phyloP scores from a whole-genome alignment of 1,140 invertebrate genomes.

The Watersipora subatra region DNA sequence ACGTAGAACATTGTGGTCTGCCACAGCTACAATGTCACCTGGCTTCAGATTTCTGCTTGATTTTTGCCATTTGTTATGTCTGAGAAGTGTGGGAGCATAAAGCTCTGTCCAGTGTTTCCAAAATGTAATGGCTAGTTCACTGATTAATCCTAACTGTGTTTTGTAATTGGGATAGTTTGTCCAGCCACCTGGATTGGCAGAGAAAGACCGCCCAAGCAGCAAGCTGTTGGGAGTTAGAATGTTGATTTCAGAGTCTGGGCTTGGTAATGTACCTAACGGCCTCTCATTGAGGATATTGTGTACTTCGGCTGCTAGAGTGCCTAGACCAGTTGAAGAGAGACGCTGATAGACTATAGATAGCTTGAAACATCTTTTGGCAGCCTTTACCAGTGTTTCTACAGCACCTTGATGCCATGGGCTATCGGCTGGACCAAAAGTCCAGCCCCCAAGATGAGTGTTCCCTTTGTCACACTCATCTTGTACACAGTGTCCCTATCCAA shows the following conservation, averaged over 20 bases:
- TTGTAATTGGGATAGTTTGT: not conserved
- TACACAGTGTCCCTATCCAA: not conserved
- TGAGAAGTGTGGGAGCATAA: not conserved
- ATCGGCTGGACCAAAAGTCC: no score
- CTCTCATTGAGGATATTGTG: not conserved
- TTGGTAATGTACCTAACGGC: not conserved
- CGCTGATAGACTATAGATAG: not conserved
- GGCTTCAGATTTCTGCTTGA: not conserved
- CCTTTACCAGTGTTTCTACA: not conserved
- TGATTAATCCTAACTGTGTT: not conserved
- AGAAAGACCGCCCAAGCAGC: not conserved
- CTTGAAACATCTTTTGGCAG: not conserved
- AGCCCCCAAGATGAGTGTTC: not conserved
- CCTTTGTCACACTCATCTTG: not conserved
- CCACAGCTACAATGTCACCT: slow-evolving; percentile 1
- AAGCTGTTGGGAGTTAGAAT: not conserved
- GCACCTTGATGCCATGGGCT: not conserved
- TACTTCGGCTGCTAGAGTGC: not conserved
- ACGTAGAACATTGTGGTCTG: slow-evolving; percentile 1
- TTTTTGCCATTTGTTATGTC: not conserved
- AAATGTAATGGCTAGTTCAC: not conserved
- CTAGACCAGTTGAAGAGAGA: not conserved
- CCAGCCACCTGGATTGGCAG: slow-evolving; percentile 1
- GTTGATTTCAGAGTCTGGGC: not conserved
- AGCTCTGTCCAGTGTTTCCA: slow-evolving; percentile 1